phyloP scores from a whole-genome alignment of 2,888 invertebrate genomes.

The Mesorhabditis spiculigera region DNA sequence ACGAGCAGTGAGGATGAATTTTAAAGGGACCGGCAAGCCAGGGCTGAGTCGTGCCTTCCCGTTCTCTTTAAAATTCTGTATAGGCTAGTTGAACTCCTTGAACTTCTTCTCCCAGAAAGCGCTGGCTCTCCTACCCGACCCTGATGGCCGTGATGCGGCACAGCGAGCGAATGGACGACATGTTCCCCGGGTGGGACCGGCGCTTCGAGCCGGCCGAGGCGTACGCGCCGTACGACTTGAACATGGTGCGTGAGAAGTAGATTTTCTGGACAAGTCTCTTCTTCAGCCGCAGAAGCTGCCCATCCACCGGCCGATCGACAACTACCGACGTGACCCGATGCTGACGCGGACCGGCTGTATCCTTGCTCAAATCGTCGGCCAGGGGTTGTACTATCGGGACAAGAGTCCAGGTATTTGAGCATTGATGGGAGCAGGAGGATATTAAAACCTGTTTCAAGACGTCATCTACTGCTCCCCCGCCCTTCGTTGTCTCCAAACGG shows the following conservation, averaged over 20 bases:
- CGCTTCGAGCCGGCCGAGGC: slow-evolving; percentile 17
- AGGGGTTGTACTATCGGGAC: slow-evolving; percentile 25
- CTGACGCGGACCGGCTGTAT: slow-evolving; percentile 38
- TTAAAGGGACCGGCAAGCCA: no score
- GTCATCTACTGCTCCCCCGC: slow-evolving; percentile 46
- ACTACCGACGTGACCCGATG: slow-evolving; percentile 36
- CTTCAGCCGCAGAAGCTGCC: slow-evolving; percentile 27
- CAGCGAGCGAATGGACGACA: slow-evolving; percentile 35
- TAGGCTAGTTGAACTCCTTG: not conserved
- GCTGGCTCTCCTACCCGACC: slow-evolving; percentile 11
- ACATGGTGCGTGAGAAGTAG: slow-evolving; percentile 18
- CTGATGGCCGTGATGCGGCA: slow-evolving; percentile 38
- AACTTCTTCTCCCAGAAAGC: not conserved
- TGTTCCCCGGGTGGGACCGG: slow-evolving; percentile 29
- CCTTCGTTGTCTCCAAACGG: slow-evolving; percentile 48
- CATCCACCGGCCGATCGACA: slow-evolving; percentile 27
- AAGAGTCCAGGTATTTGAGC: slow-evolving; percentile 24
- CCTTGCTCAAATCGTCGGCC: slow-evolving; percentile 38
- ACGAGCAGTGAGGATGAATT: no score
- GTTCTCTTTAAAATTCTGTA: no score
- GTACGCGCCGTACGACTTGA: slow-evolving; percentile 28
- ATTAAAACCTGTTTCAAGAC: slow-evolving; percentile 21
- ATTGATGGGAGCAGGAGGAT: not conserved
- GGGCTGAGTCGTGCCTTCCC: no score
- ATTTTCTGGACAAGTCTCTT: not conserved